phyloP scores from a whole-genome alignment of 2,888 invertebrate species.

The Campoletis raptor region DNA sequence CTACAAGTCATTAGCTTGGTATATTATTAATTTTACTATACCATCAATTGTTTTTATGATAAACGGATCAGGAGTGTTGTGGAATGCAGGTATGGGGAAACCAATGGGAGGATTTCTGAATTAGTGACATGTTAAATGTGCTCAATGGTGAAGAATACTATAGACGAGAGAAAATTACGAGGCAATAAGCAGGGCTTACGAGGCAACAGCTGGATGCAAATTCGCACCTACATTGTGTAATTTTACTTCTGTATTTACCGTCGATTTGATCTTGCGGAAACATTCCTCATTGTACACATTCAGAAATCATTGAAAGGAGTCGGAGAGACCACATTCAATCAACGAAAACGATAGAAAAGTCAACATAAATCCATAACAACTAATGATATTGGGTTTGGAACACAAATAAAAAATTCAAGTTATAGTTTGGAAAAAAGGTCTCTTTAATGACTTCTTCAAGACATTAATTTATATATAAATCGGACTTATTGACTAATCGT shows the following conservation, averaged over 20 bases:
- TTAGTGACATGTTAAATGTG: background rate
- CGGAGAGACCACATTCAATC: background rate
- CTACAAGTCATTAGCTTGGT: background rate
- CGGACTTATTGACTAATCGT: background rate
- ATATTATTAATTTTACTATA: slow-evolving; percentile 10
- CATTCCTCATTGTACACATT: background rate
- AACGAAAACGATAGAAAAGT: background rate
- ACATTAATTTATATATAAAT: slow-evolving; percentile 10
- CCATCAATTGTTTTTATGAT: background rate
- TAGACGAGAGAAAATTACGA: slow-evolving; percentile 7
- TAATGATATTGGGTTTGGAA: background rate
- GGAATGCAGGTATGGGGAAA: background rate
- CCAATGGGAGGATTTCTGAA: background rate
- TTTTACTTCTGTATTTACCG: background rate
- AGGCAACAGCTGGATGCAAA: background rate
- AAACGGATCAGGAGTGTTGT: background rate
- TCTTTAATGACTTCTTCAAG: background rate
- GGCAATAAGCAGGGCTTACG: background rate
- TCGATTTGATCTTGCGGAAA: background rate
- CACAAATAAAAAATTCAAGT: background rate
- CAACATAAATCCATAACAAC: background rate
- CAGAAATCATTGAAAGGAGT: background rate
- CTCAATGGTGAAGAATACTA: background rate
- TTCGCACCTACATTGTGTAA: background rate
- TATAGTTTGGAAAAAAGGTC: background rate